Base-by-base conservation (phyloP, 2,888 invertebrate species). In the Eupithecia vulgata region DNA sequence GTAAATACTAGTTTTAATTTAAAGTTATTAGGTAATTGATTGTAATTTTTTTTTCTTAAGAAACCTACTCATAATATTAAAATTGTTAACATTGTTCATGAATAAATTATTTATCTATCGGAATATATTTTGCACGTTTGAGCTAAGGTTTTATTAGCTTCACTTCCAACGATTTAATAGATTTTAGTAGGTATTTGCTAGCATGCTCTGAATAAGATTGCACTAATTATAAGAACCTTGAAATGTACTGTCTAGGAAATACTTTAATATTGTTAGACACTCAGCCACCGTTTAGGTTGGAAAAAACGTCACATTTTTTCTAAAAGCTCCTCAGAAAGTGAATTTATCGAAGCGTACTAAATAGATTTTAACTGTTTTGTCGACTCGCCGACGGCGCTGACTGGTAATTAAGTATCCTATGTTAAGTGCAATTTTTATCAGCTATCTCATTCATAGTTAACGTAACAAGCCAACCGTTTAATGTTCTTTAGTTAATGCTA, bases 401-500 rank as follows among this genome's bases (percentile, higher is more conserved):
- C 10, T 12, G 35, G 35, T 42, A 42, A 10, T 42, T 42, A 5
- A 1, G 13, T 42, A 17, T 42, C 4, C 42, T 4, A 10, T 0
- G 1, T 15, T 42, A 42, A 35, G 35, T 35, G 35, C 35, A 8
- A 35, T 35, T 35, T 35, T 3, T 30, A 30, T n/a, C n/a, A 57
- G 25, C 25, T 8, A 3, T 25, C 25, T 25, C 57, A 57, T 57
- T 57, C 57, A 25, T 7, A 57, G 25, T 61, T 34, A 17, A 61
- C 61, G 7, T 17, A 61, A 81, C 80, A 74, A 82, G 78, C 78
- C n/a, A n/a, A 80, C 25, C 62, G 62, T 6, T 78, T 80, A 79
- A 77, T 79, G 65, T 74, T 72, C 81, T 76, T 83, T 85, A 86
- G 85, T 87, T 82, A 80, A 74, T 81, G 84, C 81, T 83, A 85